Percentiles rank a stretch among this genome's conserved stretches.
Conservation (phyloP, 2,888 invertebrate species). For the Drosophila infuscata region DNA sequence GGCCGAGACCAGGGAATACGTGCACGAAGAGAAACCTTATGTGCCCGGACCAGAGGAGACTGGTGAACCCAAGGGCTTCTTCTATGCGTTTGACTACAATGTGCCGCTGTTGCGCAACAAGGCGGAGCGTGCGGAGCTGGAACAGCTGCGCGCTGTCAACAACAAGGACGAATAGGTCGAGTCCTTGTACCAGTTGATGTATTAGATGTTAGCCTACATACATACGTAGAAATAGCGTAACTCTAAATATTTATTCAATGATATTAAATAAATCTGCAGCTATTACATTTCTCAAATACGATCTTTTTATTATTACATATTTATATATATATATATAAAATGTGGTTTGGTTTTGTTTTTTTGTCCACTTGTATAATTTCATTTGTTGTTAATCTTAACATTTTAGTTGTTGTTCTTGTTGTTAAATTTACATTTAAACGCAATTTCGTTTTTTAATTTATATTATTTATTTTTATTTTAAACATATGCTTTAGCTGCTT, state of each 20-base stretch:
- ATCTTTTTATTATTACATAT: conserved; percentile 57
- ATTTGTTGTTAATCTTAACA: conserved; percentile 49
- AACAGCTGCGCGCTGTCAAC: conserved; percentile 79
- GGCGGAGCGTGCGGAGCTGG: conserved; percentile 82
- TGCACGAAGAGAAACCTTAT: conserved; percentile 82
- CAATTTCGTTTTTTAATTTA: conserved; percentile 15
- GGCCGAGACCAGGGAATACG: conserved; percentile 80
- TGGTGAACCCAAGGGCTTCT: conserved; percentile 89
- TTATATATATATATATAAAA: conserved; percentile 69
- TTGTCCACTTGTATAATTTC: conserved; percentile 58
- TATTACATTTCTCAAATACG: conserved; percentile 65
- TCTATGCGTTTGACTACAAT: conserved; percentile 90
- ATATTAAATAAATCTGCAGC: conserved; percentile 58
- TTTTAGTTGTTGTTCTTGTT: conserved; percentile 46
- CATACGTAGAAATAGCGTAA: conserved; percentile 56
- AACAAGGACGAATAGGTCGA: conserved; percentile 75
- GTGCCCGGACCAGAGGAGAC: conserved; percentile 85
- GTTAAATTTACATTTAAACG: conserved; percentile 54
- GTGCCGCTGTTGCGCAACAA: conserved; percentile 86
- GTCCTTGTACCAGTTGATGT: conserved; percentile 6
- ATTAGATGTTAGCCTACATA: conserved; percentile 25
- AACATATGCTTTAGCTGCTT: conserved; percentile 38
- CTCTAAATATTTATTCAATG: conserved; percentile 64
- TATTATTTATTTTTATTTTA: conserved; percentile 33
- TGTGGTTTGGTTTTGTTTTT: conserved; percentile 52